These are phyloP conservation scores for Pseudococcus viburni DNA, from an alignment of 2,888 invertebrate genomes.

Conservation along the genomic window DNA sequence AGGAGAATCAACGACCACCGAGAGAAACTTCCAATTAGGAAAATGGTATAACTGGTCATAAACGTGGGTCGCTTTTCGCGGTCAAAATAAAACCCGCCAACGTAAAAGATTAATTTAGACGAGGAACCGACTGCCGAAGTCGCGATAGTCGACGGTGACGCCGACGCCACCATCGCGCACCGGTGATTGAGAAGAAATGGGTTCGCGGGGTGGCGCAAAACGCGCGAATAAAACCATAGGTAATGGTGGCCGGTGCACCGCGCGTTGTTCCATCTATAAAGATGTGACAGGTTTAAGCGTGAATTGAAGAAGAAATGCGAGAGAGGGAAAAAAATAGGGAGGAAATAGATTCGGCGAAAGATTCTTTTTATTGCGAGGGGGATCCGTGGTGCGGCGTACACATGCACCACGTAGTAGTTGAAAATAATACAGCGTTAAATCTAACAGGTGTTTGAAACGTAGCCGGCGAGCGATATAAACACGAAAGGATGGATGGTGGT, in stretches of 20 bases:
- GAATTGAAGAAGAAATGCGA: not conserved
- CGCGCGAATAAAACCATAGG: not conserved
- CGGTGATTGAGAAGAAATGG: not conserved
- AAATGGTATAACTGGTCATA: not conserved
- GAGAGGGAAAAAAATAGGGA: slow-evolving; percentile 16
- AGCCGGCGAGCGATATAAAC: slow-evolving; percentile 22
- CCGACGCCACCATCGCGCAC: not conserved
- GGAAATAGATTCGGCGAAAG: slow-evolving; percentile 11
- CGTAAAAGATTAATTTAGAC: slow-evolving; percentile 15
- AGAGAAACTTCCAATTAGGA: slow-evolving; percentile 17
- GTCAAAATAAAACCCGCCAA: slow-evolving; percentile 24
- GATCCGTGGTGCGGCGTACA: not conserved
- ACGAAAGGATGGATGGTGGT: slow-evolving; percentile 42
- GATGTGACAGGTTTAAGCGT: slow-evolving; percentile 20
- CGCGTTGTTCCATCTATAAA: not conserved
- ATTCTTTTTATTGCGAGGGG: not conserved
- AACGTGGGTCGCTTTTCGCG: slow-evolving; percentile 30
- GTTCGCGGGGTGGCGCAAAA: not conserved
- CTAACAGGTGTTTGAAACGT: slow-evolving; percentile 55
- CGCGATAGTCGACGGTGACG: not conserved
- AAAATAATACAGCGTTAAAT: slow-evolving; percentile 49
- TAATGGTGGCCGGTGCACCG: slow-evolving; percentile 1
- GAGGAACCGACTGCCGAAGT: not conserved
- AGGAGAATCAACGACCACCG: not conserved
- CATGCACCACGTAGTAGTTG: not conserved